phyloP scores from a whole-genome alignment of 2,113 vertebrate species.

The Serinus canaria region DNA sequence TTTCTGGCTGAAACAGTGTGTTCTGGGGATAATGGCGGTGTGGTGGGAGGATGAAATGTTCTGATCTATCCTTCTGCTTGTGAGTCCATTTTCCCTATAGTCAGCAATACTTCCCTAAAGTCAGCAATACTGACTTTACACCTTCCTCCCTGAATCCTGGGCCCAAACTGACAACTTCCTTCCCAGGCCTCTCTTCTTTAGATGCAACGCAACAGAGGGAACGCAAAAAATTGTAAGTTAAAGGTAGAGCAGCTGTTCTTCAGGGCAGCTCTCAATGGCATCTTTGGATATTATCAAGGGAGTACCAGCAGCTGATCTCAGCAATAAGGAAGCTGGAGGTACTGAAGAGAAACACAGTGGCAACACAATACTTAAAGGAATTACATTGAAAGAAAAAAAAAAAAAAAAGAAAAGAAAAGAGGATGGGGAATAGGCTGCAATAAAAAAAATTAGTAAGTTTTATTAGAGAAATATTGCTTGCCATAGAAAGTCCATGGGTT shows the following conservation, averaged over 20 bases:
- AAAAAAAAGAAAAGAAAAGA: rapidly evolving
- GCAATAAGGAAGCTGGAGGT: neutral
- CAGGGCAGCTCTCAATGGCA: neutral
- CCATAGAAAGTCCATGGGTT: neutral
- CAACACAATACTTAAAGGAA: neutral
- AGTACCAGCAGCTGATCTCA: neutral
- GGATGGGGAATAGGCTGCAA: rapidly evolving
- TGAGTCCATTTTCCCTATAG: neutral
- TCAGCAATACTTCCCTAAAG: no score
- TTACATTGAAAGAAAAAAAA: no score
- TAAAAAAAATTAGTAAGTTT: neutral
- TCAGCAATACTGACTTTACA: rapidly evolving
- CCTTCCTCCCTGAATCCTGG: neutral
- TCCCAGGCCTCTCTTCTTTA: neutral
- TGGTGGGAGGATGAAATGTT: neutral
- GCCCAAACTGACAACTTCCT: neutral
- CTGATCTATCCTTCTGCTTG: neutral
- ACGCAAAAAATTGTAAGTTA: neutral
- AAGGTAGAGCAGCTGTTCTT: neutral
- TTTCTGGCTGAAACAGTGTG: neutral
- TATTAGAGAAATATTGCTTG: neutral
- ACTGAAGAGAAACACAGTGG: neutral
- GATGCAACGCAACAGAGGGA: neutral
- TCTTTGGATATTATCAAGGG: neutral
- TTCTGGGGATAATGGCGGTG: neutral